Percentiles rank a stretch among this genome's conserved stretches.
phyloP scores from a whole-genome alignment of 2,113 vertebrate genomes.

The Myiopsitta monachus region DNA sequence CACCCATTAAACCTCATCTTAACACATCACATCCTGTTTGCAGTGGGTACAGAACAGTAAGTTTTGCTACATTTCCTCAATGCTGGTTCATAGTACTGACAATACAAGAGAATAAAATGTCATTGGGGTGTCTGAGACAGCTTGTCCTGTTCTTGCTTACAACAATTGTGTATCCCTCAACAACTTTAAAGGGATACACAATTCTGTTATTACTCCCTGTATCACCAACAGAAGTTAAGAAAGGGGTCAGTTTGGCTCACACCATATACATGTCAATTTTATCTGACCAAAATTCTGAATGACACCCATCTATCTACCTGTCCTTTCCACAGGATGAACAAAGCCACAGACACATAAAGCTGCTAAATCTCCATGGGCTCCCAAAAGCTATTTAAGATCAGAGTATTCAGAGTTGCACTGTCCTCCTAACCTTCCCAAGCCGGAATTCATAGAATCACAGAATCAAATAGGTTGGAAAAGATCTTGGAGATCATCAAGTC shows the following conservation, averaged over 20 bases:
- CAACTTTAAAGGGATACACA: neutral
- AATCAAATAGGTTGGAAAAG: too few relatives aligned
- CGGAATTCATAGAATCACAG: neutral
- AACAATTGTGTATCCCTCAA: neutral
- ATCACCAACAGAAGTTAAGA: neutral
- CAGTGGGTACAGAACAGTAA: neutral
- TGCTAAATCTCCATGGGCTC: neutral
- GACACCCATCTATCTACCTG: neutral
- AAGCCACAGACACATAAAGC: neutral
- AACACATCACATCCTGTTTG: neutral
- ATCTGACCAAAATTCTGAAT: neutral
- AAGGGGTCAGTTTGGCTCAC: neutral
- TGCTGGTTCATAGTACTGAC: neutral
- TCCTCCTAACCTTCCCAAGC: neutral
- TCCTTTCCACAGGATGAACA: neutral
- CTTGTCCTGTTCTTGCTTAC: neutral
- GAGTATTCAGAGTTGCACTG: neutral
- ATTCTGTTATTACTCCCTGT: neutral
- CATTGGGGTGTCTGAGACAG: neutral
- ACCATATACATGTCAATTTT: neutral
- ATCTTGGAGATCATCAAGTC: too few relatives aligned
- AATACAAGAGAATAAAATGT: neutral
- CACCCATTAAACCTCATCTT: neutral
- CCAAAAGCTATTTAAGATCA: neutral
- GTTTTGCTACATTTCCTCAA: neutral